These are phyloP conservation scores for Vombatus ursinus DNA, from an alignment of 2,113 vertebrate genomes.

Conservation along the genomic window DNA sequence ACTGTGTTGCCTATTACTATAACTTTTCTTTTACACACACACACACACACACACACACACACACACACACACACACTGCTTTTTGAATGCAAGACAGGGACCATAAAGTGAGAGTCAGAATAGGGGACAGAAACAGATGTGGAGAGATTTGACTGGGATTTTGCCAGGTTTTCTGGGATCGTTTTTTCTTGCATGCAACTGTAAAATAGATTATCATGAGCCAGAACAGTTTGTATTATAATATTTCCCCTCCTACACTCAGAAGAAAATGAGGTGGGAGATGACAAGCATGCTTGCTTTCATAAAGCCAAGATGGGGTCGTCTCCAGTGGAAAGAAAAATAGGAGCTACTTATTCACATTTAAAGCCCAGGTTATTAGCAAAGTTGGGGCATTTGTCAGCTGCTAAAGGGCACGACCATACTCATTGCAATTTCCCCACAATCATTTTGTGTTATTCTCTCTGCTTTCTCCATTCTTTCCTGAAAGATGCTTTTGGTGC, in stretches of 20 bases:
- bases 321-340: conserved; percentile 74
- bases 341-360: conserved; percentile 73
- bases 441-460: conserved; percentile 40
- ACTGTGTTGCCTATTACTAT: conserved; percentile 38
- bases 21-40: conserved; percentile 14
- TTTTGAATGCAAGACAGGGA: conserved; percentile 42
- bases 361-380: conserved; percentile 68
- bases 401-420: conserved; percentile 57
- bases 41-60: background rate
- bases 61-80: background rate
- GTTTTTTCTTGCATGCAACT: conserved; percentile 70
- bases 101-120: conserved; percentile 44
- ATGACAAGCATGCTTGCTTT: conserved; percentile 71
- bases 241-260: conserved; percentile 72
- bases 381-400: conserved; percentile 59
- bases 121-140: conserved; percentile 55
- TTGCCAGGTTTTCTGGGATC: conserved; percentile 65
- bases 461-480: conserved; percentile 63
- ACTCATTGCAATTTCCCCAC: conserved; percentile 57
- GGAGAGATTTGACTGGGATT: conserved; percentile 49
- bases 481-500: background rate
- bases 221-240: conserved; percentile 76
- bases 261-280: conserved; percentile 78
- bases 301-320: conserved; percentile 74
- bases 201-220: conserved; percentile 75